Evolutionary conservation across 2,113 vertebrate genomes (phyloP).

Genomic region (Sinocyclocheilus anshuiensis): DNA sequence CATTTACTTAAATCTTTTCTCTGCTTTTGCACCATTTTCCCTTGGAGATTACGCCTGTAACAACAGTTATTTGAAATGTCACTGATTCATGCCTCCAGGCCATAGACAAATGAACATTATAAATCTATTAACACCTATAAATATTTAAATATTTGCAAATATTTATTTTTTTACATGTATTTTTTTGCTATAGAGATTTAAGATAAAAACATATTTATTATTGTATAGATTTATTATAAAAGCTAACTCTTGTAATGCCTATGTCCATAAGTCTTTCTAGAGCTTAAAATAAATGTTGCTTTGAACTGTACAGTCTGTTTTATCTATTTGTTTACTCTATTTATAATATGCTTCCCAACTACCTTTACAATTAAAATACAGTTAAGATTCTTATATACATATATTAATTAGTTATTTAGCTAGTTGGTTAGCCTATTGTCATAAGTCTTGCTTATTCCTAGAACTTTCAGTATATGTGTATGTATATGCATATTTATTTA

Average conservation of each 20-base stretch:
- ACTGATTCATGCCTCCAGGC: conserved; percentile 93
- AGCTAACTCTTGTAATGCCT: neutral
- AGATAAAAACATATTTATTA: neutral
- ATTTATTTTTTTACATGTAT: conserved; percentile 46
- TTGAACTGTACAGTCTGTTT: neutral
- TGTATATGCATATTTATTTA: too few species aligned
- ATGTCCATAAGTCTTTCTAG: neutral
- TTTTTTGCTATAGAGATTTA: neutral
- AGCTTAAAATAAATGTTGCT: neutral
- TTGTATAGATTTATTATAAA: neutral
- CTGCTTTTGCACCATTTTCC: conserved; percentile 94
- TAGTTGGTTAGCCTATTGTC: neutral
- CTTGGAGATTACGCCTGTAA: conserved; percentile 98
- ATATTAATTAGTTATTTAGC: neutral
- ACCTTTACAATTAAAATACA: neutral
- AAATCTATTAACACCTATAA: conserved; percentile 97
- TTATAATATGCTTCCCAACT: neutral
- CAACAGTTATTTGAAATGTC: conserved; percentile 99
- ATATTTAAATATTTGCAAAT: conserved; percentile 71
- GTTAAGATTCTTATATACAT: neutral
- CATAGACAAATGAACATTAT: conserved; percentile 96
- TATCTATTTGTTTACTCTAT: neutral
- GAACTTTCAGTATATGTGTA: neutral
- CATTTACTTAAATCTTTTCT: conserved; percentile 99
- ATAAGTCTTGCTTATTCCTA: neutral